phyloP scores from a whole-genome alignment of 2,113 vertebrate genomes.

The Salvelinus alpinus region DNA sequence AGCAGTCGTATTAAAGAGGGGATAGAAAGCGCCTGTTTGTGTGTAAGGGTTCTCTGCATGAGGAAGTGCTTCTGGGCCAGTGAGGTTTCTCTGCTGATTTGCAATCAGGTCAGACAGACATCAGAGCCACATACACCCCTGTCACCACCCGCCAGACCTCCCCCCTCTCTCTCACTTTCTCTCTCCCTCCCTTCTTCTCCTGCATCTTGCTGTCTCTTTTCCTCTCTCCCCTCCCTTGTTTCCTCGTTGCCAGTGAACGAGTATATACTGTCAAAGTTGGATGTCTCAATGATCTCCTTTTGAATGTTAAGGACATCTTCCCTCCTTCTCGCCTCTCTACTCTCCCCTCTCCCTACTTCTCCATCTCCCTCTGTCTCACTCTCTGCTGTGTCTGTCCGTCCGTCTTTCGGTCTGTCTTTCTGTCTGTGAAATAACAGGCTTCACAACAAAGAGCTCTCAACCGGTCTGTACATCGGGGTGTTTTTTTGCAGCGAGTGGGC shows the following conservation, averaged over 20 bases:
- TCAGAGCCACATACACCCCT: slow-evolving; percentile 57
- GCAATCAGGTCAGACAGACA: slow-evolving; percentile 79
- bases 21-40: slow-evolving; percentile 53
- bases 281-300: slow-evolving; percentile 75
- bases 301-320: slow-evolving; percentile 46
- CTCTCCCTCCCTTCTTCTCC: too few species aligned
- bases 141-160: slow-evolving; percentile 65
- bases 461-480: neutral
- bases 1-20: slow-evolving; percentile 8
- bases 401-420: neutral
- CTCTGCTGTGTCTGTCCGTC: too few species aligned
- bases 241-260: slow-evolving; percentile 62
- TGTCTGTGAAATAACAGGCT: too few species aligned
- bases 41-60: slow-evolving; percentile 54
- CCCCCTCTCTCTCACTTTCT: too few species aligned
- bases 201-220: too few species aligned
- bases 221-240: neutral
- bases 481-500: too few species aligned
- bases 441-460: neutral
- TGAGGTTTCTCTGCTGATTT: slow-evolving; percentile 74
- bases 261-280: slow-evolving; percentile 72
- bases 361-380: too few species aligned
- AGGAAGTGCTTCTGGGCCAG: slow-evolving; percentile 73
- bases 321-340: too few species aligned
- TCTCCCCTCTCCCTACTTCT: too few species aligned